Conservation (phyloP, 2,797 vertebrate genomes). For the Clarias platycephalus region DNA sequence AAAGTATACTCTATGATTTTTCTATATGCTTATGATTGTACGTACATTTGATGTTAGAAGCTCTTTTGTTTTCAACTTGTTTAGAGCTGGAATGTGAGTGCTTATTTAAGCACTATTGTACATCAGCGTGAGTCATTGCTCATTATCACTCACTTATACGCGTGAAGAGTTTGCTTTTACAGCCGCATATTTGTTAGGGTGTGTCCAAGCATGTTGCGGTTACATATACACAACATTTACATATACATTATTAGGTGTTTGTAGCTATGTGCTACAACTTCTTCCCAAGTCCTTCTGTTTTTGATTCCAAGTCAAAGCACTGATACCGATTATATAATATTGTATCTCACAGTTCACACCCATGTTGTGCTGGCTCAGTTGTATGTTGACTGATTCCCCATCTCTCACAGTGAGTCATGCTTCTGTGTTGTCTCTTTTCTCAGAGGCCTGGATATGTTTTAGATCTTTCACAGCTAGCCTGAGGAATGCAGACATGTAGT, state of each 20-base stretch:
- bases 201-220: neutral
- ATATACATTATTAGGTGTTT: neutral
- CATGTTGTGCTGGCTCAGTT: conserved; percentile 33
- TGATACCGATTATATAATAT: conserved; percentile 33
- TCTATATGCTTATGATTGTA: neutral
- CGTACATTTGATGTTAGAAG: too few species aligned
- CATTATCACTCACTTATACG: neutral
- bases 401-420: conserved; percentile 39
- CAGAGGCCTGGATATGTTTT: conserved; percentile 38
- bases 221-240: neutral
- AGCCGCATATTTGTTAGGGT: neutral
- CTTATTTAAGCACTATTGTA: conserved; percentile 2
- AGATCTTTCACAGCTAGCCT: conserved; percentile 44
- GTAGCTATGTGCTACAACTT: neutral
- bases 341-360: conserved; percentile 19
- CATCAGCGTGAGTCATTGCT: conserved; percentile 3
- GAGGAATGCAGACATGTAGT: conserved; percentile 48
- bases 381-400: conserved; percentile 35
- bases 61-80: neutral
- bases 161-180: neutral
- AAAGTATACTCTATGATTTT: conserved; percentile 4
- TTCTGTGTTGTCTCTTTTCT: conserved; percentile 39
- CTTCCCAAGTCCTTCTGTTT: neutral
- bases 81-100: neutral
- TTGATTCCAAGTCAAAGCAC: conserved; percentile 10